Conservation (phyloP, 2,888 invertebrate genomes). For the Stenotaenia linearis region DNA sequence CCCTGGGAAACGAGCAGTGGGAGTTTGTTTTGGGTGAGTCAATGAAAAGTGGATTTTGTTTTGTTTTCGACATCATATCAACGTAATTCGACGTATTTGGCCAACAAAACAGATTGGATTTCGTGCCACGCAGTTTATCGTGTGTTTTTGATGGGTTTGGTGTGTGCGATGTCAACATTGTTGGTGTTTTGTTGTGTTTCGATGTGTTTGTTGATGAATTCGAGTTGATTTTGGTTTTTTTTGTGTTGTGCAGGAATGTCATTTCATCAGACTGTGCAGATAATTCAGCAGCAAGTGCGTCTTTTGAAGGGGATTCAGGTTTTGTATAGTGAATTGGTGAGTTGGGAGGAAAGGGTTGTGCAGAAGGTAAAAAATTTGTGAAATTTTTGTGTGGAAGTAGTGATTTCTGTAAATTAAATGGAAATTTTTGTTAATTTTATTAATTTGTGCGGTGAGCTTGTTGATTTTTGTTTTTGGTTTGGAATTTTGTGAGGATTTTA, state of each 20-base stretch:
- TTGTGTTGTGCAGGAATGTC: constrained; percentile 78
- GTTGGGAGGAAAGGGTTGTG: no score
- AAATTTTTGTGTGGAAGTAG: no score
- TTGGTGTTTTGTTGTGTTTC: background rate
- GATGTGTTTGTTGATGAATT: background rate
- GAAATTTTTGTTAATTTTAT: no score
- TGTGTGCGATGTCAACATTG: no score
- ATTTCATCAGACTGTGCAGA: constrained; percentile 94
- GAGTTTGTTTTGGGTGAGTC: constrained; percentile 89
- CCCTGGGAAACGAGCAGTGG: constrained; percentile 95
- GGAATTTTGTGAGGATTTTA: no score
- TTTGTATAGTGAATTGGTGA: constrained; percentile 88
- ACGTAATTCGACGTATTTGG: background rate
- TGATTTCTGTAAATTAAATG: no score
- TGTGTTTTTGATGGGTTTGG: no score
- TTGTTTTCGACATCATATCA: no score
- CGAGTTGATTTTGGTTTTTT: constrained; percentile 17
- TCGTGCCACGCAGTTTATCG: background rate
- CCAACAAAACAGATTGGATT: constrained; percentile 29
- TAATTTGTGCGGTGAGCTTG: no score
- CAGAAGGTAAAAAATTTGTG: no score
- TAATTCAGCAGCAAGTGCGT: constrained; percentile 92
- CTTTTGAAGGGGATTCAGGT: constrained; percentile 93
- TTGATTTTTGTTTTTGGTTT: no score
- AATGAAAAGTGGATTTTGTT: no score